These are phyloP conservation scores for Drosophila kepulauana DNA, from an alignment of 1,140 invertebrate species.

Conservation along the genomic window DNA sequence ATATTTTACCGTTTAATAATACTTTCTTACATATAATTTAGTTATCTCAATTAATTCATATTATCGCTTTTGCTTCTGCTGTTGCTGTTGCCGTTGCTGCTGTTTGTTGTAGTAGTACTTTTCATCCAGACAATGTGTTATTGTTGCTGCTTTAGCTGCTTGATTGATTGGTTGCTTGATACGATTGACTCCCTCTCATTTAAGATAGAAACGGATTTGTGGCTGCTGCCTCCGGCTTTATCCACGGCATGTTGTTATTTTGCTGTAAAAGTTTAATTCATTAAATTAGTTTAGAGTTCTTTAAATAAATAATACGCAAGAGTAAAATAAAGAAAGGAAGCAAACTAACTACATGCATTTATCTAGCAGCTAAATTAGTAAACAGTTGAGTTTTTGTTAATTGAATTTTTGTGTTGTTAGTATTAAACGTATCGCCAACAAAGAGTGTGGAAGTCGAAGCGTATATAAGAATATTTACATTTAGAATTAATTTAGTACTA, in stretches of 20 bases:
- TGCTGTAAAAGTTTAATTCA: conserved; percentile 57
- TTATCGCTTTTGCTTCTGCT: conserved; percentile 51
- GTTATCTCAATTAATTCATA: conserved; percentile 67
- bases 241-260: conserved; percentile 84
- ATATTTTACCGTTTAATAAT: conserved; percentile 83
- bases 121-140: conserved; percentile 24
- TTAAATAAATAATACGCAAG: background rate
- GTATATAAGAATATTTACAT: conserved; percentile 16
- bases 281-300: conserved; percentile 23
- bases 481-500: conserved; percentile 1
- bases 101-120: conserved; percentile 6
- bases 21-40: conserved; percentile 80
- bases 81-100: conserved; percentile 1
- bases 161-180: conserved; percentile 21
- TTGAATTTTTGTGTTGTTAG: background rate
- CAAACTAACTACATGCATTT: conserved; percentile 51
- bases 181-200: conserved; percentile 25
- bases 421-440: conserved; percentile 5
- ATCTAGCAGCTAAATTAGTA: conserved; percentile 33
- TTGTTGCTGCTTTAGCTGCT: conserved; percentile 35
- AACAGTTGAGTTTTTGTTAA: conserved; percentile 22
- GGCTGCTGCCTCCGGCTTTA: conserved; percentile 81
- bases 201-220: conserved; percentile 85
- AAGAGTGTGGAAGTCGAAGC: conserved; percentile 4
- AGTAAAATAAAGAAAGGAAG: conserved; percentile 29